phyloP scores from a whole-genome alignment of 2,797 vertebrate species.

The Menidia menidia region DNA sequence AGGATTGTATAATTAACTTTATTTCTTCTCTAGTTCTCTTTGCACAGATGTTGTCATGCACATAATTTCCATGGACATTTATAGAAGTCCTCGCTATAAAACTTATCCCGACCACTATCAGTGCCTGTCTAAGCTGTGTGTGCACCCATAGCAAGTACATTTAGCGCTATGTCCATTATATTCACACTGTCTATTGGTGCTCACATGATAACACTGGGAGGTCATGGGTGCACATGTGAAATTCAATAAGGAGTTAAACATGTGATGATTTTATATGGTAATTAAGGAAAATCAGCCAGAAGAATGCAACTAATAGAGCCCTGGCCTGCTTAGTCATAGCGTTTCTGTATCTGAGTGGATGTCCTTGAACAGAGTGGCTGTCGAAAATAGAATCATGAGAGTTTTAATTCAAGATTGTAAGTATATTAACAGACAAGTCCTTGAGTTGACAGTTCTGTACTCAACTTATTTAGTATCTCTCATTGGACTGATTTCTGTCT shows the following conservation, averaged over 20 bases:
- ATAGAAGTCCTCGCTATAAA: not conserved
- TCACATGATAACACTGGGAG: slow-evolving; percentile 57
- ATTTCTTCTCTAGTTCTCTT: slow-evolving; percentile 7
- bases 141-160: not conserved
- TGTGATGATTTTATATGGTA: slow-evolving; percentile 68
- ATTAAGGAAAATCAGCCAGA: slow-evolving; percentile 36
- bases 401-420: too few relatives aligned
- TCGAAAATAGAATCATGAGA: too few relatives aligned
- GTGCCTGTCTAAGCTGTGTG: not conserved
- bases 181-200: slow-evolving; percentile 23
- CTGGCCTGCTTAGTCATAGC: slow-evolving; percentile 26
- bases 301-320: slow-evolving; percentile 43
- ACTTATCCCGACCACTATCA: not conserved
- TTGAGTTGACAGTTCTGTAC: too few relatives aligned
- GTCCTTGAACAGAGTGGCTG: not conserved
- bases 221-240: slow-evolving; percentile 61
- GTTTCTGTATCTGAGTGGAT: not conserved
- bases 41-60: not conserved
- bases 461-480: too few relatives aligned
- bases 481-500: too few relatives aligned
- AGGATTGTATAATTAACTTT: slow-evolving; percentile 3
- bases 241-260: slow-evolving; percentile 71
- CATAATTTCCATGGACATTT: not conserved
- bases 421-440: too few relatives aligned
- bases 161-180: not conserved